These are phyloP conservation scores for Setipinna tenuifilis DNA, from an alignment of 2,797 vertebrate genomes.

Conservation along the genomic window DNA sequence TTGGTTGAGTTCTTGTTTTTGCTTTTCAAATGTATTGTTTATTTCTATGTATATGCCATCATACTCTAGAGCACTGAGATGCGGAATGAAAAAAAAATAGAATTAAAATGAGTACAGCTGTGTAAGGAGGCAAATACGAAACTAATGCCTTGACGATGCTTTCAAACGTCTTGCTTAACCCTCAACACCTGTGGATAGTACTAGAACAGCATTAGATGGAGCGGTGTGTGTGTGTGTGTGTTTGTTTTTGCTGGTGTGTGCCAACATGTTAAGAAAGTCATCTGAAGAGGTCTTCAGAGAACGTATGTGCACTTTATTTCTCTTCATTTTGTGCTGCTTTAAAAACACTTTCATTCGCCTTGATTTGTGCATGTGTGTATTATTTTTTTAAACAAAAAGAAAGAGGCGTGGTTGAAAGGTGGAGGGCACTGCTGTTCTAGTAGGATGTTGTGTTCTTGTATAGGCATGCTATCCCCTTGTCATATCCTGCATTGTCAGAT, in stretches of 20 bases:
- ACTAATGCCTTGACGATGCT: not conserved
- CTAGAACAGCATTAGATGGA: not conserved
- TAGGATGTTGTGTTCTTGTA: not conserved
- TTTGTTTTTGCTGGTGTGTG: not conserved
- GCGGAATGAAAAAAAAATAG: not conserved
- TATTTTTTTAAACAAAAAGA: not conserved
- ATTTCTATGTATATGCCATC: constrained; percentile 25
- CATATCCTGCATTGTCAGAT: constrained; percentile 10
- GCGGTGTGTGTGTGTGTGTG: not conserved
- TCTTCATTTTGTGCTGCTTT: constrained; percentile 15
- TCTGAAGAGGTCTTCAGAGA: constrained; percentile 44
- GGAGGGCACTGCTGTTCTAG: not conserved
- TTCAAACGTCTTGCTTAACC: not conserved
- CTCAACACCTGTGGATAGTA: not conserved
- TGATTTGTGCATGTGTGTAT: not conserved
- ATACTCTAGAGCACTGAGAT: not conserved
- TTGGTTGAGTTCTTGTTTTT: constrained; percentile 6
- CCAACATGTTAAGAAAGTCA: constrained; percentile 39
- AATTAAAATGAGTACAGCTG: not conserved
- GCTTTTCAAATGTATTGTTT: constrained; percentile 44
- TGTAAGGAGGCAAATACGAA: not conserved
- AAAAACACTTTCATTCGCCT: constrained; percentile 35
- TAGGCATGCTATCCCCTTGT: constrained; percentile 5
- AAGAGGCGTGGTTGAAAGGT: not conserved
- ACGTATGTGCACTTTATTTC: constrained; percentile 61